Conservation (phyloP, 2,113 vertebrate species). For the Scartelaos histophorus region DNA sequence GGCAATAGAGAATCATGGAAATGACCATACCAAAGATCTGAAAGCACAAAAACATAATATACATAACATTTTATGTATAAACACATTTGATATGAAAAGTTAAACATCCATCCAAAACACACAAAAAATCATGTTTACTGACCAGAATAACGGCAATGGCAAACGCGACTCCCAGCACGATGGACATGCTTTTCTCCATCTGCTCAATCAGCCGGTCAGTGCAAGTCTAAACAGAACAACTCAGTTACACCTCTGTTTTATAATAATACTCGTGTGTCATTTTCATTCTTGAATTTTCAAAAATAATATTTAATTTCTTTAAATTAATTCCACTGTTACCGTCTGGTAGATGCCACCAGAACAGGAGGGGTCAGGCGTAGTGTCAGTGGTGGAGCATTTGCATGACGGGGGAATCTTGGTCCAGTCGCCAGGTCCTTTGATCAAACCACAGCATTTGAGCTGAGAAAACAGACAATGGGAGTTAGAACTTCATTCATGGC, state of each 20-base stretch:
- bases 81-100: too few relatives aligned
- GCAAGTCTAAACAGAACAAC: slow-evolving; percentile 50
- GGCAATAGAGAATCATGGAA: slow-evolving; percentile 71
- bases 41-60: neutral
- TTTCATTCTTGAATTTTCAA: too few relatives aligned
- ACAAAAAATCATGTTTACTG: slow-evolving; percentile 1
- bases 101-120: neutral
- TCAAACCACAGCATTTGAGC: slow-evolving; percentile 67
- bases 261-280: neutral
- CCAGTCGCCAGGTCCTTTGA: slow-evolving; percentile 53
- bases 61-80: neutral
- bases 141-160: slow-evolving; percentile 69
- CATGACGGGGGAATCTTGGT: slow-evolving; percentile 25
- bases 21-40: slow-evolving; percentile 73
- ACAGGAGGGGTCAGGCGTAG: neutral
- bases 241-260: neutral
- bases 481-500: neutral
- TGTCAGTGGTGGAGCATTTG: slow-evolving; percentile 21
- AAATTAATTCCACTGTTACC: slow-evolving; percentile 34
- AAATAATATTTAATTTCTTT: neutral
- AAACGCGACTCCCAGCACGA: slow-evolving; percentile 69
- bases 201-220: slow-evolving; percentile 6
- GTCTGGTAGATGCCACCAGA: neutral
- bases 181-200: slow-evolving; percentile 42
- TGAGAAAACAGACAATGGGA: slow-evolving; percentile 18